A percentile compares a stretch with the other conserved stretches of the same genome.
Evolutionary conservation across 2,113 vertebrate genomes (phyloP).

Genomic region (Neogobius melanostomus): DNA sequence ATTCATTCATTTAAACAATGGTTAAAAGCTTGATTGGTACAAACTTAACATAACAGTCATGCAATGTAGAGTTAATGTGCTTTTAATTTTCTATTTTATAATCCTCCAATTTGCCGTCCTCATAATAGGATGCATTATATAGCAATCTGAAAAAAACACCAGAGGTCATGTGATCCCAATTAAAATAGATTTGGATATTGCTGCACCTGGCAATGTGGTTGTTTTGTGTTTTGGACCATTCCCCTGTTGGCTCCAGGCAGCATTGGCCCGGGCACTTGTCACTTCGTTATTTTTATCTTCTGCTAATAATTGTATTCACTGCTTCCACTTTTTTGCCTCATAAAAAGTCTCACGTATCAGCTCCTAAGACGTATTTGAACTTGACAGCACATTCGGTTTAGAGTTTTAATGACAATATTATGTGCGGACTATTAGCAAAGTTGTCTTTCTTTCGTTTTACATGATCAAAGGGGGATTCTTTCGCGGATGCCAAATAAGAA

Average conservation of each 20-base stretch:
- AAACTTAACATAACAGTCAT: too few species aligned
- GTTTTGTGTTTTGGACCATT: constrained; percentile 3
- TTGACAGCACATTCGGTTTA: background rate
- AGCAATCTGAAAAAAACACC: background rate
- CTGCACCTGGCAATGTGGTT: constrained; percentile 2
- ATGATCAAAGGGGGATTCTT: background rate
- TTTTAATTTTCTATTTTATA: background rate
- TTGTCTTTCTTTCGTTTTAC: background rate
- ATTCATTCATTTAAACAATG: too few species aligned
- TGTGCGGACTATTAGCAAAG: background rate
- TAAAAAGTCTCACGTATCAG: background rate
- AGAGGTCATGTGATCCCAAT: constrained; percentile 8
- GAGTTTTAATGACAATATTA: background rate
- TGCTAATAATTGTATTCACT: background rate
- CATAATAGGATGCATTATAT: background rate
- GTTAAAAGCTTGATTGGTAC: too few species aligned
- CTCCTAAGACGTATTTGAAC: background rate
- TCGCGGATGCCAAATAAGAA: background rate
- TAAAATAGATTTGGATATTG: background rate
- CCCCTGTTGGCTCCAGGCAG: background rate
- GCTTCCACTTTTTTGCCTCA: background rate
- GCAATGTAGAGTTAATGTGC: background rate
- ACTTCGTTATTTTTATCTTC: constrained; percentile 6
- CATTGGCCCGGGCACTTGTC: background rate
- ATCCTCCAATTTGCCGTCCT: background rate